Base-by-base conservation (phyloP, 2,888 invertebrate genomes). In the Heliothis peltigera region DNA sequence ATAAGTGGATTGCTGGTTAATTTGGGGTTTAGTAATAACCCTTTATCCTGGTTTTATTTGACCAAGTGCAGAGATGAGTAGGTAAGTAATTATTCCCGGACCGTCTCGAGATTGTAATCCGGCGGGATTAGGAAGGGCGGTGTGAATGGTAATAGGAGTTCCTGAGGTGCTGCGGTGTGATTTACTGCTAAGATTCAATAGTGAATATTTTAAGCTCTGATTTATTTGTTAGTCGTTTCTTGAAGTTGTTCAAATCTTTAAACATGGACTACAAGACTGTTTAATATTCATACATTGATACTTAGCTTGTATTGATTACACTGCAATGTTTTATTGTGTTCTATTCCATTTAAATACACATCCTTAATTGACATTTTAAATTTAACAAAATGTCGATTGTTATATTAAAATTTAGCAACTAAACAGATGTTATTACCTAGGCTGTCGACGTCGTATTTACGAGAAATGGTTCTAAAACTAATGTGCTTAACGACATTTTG, bases 141-240 rank as follows among this genome's bases (percentile, higher is more conserved):
- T 91, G 92, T 91, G 93, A 92, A 94, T 93, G 92, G 93, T 94
- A 94, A 93, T 94, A 92, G 91, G 87, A 91, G 90, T 89, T 90
- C 88, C 87, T 89, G 90, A 91, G 92, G 90, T 91, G 88, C 92
- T 92, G 93, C 89, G 94, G 92, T 92, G 91, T 93, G 93, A 94
- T 94, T 95, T 95, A 94, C 92, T 89, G 92, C 92, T 90, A 91
- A 92, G 91, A 92, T 93, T 94, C 93, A 93, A 94, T 94, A 93
- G 89, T 93, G 94, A 95, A 94, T 94, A 94, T 93, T 94, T 94
- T 92, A 94, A 90, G 89, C 87, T 76, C 85, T 91, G 91, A 93
- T 93, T 93, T 93, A 93, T 92, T 87, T 82, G 82, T 78, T 78
- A 75, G 78, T 69, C 84, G 85, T 84, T 88, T 82, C 84, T 84